A percentile compares a stretch with the other conserved stretches of the same genome.
phyloP scores from a whole-genome alignment of 2,888 invertebrate species.

The Cephus sareptanus region DNA sequence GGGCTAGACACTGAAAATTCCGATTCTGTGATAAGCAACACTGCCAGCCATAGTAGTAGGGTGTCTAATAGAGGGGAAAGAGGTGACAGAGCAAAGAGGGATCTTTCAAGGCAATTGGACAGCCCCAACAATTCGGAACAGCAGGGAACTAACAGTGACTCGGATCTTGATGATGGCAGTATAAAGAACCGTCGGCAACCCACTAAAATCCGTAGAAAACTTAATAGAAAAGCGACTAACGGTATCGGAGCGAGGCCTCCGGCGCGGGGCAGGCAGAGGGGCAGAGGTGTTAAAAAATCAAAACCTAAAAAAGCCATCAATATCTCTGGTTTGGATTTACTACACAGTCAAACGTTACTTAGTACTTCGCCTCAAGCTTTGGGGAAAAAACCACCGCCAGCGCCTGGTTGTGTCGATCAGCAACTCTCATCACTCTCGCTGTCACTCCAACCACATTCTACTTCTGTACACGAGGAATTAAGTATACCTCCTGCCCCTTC shows the following conservation, averaged over 20 bases:
- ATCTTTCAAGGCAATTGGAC: slow-evolving; percentile 68
- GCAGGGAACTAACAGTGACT: slow-evolving; percentile 59
- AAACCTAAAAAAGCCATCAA: slow-evolving; percentile 76
- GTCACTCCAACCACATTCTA: slow-evolving; percentile 75
- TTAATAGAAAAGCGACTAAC: slow-evolving; percentile 50
- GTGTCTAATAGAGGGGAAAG: slow-evolving; percentile 53
- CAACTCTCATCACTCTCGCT: slow-evolving; percentile 80
- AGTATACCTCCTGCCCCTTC: slow-evolving; percentile 83
- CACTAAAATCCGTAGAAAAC: slow-evolving; percentile 58
- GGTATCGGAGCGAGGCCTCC: slow-evolving; percentile 49
- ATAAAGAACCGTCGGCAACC: slow-evolving; percentile 55
- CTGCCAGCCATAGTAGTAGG: slow-evolving; percentile 64
- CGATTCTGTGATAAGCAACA: slow-evolving; percentile 66
- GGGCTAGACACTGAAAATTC: slow-evolving; percentile 57
- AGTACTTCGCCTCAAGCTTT: slow-evolving; percentile 83
- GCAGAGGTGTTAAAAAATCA: slow-evolving; percentile 71
- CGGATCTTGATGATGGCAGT: slow-evolving; percentile 55
- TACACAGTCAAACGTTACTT: slow-evolving; percentile 89
- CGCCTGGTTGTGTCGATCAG: slow-evolving; percentile 92
- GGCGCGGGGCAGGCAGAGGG: slow-evolving; percentile 63
- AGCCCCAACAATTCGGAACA: slow-evolving; percentile 65
- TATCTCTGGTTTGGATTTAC: slow-evolving; percentile 87
- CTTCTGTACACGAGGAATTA: slow-evolving; percentile 81
- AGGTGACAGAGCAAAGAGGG: slow-evolving; percentile 68
- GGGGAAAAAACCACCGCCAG: slow-evolving; percentile 83